These are phyloP conservation scores for Acanthisitta chloris DNA, from an alignment of 2,113 vertebrate genomes.

Conservation along the genomic window DNA sequence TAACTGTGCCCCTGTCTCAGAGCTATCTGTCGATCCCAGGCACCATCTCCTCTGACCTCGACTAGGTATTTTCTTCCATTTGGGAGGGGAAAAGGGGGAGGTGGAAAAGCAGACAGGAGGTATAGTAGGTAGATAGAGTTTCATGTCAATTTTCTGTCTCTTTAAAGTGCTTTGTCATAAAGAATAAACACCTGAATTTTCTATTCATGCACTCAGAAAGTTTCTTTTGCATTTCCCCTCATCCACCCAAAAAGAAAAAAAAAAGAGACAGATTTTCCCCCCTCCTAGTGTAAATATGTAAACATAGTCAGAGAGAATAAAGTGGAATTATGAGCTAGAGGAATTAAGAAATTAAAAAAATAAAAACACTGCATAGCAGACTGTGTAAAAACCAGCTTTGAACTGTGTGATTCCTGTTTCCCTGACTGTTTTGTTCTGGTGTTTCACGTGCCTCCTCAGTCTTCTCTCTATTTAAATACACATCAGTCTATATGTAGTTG, in stretches of 20 bases:
- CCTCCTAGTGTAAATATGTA: neutral
- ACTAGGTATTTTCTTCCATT: neutral
- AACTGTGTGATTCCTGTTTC: neutral
- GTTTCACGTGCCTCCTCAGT: neutral
- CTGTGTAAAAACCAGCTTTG: neutral
- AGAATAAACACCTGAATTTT: neutral
- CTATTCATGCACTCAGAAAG: neutral
- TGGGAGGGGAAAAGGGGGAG: neutral
- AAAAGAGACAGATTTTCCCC: neutral
- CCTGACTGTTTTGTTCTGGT: neutral
- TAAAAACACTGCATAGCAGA: fast-evolving
- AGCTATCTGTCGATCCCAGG: neutral
- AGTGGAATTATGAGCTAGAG: neutral
- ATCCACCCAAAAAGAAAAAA: neutral
- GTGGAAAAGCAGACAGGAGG: neutral
- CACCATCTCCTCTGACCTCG: neutral
- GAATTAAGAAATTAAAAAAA: neutral
- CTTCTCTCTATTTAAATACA: neutral
- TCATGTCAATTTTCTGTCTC: neutral
- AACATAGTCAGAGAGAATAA: neutral
- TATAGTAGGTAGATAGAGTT: neutral
- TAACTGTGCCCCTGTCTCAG: neutral
- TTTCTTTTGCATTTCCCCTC: neutral
- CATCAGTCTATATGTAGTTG: neutral
- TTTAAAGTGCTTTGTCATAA: neutral